Evolutionary conservation across 2,797 vertebrate species (phyloP).

Genomic region (Danio tinwini): DNA sequence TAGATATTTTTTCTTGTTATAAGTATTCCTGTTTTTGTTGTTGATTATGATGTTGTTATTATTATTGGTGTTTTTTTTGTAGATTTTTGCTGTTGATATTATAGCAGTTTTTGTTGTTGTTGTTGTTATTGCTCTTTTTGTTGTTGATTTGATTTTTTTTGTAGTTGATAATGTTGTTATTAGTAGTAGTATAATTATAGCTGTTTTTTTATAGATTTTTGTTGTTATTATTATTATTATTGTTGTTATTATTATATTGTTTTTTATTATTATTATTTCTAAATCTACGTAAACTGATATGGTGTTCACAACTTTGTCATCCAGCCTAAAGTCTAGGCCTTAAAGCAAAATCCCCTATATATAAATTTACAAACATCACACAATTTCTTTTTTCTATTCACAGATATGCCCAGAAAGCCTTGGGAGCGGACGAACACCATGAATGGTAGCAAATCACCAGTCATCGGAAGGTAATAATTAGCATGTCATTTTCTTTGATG

Average conservation of each 20-base stretch:
- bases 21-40: not conserved
- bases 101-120: not conserved
- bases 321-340: not conserved
- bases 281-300: too few species aligned
- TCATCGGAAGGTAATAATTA: conserved; percentile 91
- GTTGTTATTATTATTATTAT: too few species aligned
- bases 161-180: too few species aligned
- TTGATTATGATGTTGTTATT: not conserved
- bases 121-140: too few species aligned
- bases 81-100: too few species aligned
- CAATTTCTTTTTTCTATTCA: conserved; percentile 1
- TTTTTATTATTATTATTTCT: too few species aligned
- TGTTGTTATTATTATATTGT: too few species aligned
- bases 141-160: too few species aligned
- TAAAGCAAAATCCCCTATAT: not conserved
- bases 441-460: conserved; percentile 98
- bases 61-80: too few species aligned
- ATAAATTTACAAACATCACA: not conserved
- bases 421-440: conserved; percentile 97
- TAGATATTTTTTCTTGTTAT: too few species aligned
- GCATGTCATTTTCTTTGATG: not conserved
- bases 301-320: not conserved
- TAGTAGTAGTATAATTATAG: too few species aligned
- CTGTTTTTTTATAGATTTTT: too few species aligned
- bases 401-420: conserved; percentile 95